These are phyloP conservation scores for Tenebrio molitor DNA, from an alignment of 1,140 invertebrate species.

Conservation along the genomic window DNA sequence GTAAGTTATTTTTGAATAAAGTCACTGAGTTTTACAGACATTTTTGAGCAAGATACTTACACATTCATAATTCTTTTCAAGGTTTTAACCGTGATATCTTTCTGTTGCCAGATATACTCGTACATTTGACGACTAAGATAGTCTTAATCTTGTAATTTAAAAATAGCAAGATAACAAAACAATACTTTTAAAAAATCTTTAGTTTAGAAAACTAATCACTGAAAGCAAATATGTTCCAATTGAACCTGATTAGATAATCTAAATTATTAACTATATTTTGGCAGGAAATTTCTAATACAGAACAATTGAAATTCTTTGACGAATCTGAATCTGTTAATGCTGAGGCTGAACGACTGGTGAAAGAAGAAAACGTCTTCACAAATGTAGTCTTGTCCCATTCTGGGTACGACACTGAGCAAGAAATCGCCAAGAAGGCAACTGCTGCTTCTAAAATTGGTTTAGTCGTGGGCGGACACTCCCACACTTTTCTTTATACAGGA, in stretches of 20 bases:
- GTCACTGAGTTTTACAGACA: too few species aligned
- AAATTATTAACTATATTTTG: conserved; percentile 26
- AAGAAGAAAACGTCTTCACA: conserved; percentile 59
- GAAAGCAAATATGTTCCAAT: not conserved
- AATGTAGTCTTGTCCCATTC: conserved; percentile 72
- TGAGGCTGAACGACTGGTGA: conserved; percentile 61
- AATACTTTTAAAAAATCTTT: too few species aligned
- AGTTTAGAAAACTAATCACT: too few species aligned
- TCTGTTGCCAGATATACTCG: too few species aligned
- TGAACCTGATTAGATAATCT: not conserved
- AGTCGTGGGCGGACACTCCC: conserved; percentile 90
- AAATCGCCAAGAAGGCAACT: conserved; percentile 75
- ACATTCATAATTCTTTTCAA: too few species aligned
- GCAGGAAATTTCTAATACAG: conserved; percentile 57
- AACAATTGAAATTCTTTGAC: conserved; percentile 67
- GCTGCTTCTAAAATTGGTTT: conserved; percentile 74
- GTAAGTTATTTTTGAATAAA: conserved; percentile 72
- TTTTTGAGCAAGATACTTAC: too few species aligned
- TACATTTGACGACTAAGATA: too few species aligned
- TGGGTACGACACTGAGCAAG: conserved; percentile 71
- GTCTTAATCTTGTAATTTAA: too few species aligned
- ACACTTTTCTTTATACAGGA: conserved; percentile 68
- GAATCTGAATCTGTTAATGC: conserved; percentile 65
- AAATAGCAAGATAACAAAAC: too few species aligned
- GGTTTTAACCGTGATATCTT: too few species aligned